Base-by-base conservation (phyloP, 35 echinoderm and acorn worm species). In the Eucidaris tribuloides region DNA sequence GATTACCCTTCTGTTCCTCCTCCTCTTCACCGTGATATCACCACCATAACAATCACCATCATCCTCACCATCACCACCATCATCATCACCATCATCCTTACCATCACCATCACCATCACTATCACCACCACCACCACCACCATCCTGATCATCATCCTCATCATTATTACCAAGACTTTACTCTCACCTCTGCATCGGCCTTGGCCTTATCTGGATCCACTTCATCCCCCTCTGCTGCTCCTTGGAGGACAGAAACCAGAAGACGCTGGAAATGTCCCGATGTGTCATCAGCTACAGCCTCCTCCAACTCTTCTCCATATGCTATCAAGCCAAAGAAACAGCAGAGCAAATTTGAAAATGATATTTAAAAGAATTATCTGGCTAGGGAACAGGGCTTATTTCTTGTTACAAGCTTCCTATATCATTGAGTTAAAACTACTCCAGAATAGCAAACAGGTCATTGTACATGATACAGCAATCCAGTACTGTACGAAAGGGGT, bases 171-270 rank as follows among this genome's bases (percentile, higher is more conserved):
- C n/a, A n/a, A n/a, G n/a, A n/a, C n/a, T n/a, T n/a, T n/a, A n/a
- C 7, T 82, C 89, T 92, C 85, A 97, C 94, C 38, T 78, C 76
- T 11, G 94, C 94, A 97, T 97, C 94, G 44, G 92, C 91, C 27
- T 89, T 86, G 46, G 90, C 96, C 48, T 99, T 93, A 40, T 89
- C 86, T 3, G 90, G 96, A 43, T 93, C 90, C 52, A 93, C 96
- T 37, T 89, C 90, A 83, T 99, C 87, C 57, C 82, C 90, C 34
- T 99, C 90, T 29, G 90, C 90, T 52, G 82, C 83, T 33, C 96
- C 96, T 76, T 99, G 90, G 22, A 99, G 63, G 27, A 92, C 83
- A 5, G 94, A 97, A 11, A 90, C 86, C 65, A 97, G 56, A 18
- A 97, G 49, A 5, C 94, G 84, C 68, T 91, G 79, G 62, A 88